Evolutionary conservation across 2,797 vertebrate species (phyloP).

Genomic region (Mormyrus hasselquistii): DNA sequence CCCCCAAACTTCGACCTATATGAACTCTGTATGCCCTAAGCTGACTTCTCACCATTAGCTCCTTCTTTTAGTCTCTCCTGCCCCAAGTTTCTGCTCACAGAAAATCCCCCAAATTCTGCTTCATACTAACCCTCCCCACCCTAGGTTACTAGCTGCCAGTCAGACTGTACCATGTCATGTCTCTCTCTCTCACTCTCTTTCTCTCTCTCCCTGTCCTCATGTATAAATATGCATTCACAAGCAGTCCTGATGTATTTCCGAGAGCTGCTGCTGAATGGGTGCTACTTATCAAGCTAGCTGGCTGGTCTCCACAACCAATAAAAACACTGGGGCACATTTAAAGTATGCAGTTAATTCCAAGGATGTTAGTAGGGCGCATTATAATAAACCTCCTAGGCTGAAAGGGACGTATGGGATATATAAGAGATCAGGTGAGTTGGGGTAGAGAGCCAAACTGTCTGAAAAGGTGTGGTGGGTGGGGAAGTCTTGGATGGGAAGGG

Average conservation of each 20-base stretch:
- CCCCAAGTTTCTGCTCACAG: not conserved
- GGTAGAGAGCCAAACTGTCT: not conserved
- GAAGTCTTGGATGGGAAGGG: not conserved
- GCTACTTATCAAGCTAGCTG: not conserved
- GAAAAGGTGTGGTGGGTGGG: not conserved
- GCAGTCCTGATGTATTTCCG: not conserved
- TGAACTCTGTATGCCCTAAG: not conserved
- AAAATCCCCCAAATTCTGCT: not conserved
- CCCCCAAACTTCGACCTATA: not conserved
- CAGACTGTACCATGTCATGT: not conserved
- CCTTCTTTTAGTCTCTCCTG: not conserved
- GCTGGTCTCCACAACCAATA: not conserved
- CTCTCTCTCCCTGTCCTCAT: not conserved
- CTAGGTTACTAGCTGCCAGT: slow-evolving; percentile 11
- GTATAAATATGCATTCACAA: not conserved
- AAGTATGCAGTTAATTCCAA: not conserved
- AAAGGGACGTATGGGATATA: not conserved
- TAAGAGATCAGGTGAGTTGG: not conserved
- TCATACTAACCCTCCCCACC: not conserved
- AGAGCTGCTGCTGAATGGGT: not conserved
- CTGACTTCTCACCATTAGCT: not conserved
- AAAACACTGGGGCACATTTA: not conserved
- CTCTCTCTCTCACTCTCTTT: not conserved
- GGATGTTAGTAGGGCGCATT: not conserved
- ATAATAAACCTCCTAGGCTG: not conserved